Base-by-base conservation (phyloP, 1,140 invertebrate genomes). In the Panagrolaimus sp. region DNA sequence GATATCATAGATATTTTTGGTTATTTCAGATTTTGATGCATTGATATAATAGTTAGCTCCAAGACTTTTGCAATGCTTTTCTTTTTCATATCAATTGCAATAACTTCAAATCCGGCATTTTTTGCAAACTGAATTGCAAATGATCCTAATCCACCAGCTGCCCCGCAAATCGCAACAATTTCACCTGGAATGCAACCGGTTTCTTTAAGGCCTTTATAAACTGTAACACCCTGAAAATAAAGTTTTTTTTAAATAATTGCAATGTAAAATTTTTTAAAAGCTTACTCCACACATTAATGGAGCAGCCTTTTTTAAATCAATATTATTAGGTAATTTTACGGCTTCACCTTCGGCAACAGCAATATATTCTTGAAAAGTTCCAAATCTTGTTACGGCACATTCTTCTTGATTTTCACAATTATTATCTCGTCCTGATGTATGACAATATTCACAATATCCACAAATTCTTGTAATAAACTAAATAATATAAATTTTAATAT, bases 81-180 rank as follows among this genome's bases (percentile, higher is more conserved):
- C 66, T 16, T 69, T 68, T 46, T 62, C 62, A 25, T 11, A 61
- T 74, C 73, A 42, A 73, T 69, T 2, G 73, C 73, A 11, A 74
- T 20, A 46, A 70, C 64, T 45, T 63, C 38, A 23, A 69, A 63
- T 25, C 72, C 73, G 72, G 74, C 74, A 20, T 72, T 67, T 16
- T 47, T 53, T 1, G 73, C 73, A 69, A 74, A 74, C 27, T 74
- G 73, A 44, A 74, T 74, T 7, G 47, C 66, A 42, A 74, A 43
- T 14, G 66, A 63, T 43, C 73, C 73, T 9, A 74, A 65, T 20
- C 73, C 73, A n/a, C 73, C 73, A n/a, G 66, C 66, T 20, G 73
- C 73, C 25, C 73, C 73, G 25, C 63, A 63, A 38, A 74, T 68
- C 3, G 67, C 72, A 25, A 74, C 47, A 31, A 65, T 66, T 20